Evolutionary conservation across 1,140 invertebrate species (phyloP).

Genomic region (Aphaenogaster ashmeadi): DNA sequence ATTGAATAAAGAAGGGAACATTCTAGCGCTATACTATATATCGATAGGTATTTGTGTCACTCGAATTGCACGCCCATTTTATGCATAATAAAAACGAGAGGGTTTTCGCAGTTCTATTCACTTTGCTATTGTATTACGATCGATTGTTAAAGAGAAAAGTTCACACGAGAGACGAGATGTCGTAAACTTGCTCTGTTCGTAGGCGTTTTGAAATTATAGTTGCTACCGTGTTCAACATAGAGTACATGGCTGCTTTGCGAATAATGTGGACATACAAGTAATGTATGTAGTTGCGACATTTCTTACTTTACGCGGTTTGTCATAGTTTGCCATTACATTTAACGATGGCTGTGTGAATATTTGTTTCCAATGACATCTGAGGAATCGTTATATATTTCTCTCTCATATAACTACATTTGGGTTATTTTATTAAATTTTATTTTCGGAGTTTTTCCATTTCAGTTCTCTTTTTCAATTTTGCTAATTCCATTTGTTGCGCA

Average conservation of each 20-base stretch:
- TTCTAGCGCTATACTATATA: neutral
- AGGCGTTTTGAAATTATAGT: conserved; percentile 16
- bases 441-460: neutral
- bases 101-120: conserved; percentile 1
- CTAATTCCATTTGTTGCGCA: neutral
- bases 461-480: neutral
- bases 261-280: conserved; percentile 4
- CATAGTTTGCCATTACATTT: neutral
- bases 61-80: conserved; percentile 12
- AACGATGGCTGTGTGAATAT: neutral
- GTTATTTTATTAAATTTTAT: neutral
- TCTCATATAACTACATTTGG: neutral
- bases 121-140: conserved; percentile 15
- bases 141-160: conserved; percentile 27
- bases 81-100: conserved; percentile 44
- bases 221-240: neutral
- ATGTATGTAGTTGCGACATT: conserved; percentile 8
- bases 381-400: neutral
- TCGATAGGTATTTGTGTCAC: conserved; percentile 47
- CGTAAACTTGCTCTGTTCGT: conserved; percentile 2
- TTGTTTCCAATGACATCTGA: neutral
- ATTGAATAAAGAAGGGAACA: conserved; percentile 19
- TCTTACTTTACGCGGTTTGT: neutral
- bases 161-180: neutral
- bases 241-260: neutral